phyloP scores from a whole-genome alignment of 2,113 vertebrate species.

The Corvus cornix region DNA sequence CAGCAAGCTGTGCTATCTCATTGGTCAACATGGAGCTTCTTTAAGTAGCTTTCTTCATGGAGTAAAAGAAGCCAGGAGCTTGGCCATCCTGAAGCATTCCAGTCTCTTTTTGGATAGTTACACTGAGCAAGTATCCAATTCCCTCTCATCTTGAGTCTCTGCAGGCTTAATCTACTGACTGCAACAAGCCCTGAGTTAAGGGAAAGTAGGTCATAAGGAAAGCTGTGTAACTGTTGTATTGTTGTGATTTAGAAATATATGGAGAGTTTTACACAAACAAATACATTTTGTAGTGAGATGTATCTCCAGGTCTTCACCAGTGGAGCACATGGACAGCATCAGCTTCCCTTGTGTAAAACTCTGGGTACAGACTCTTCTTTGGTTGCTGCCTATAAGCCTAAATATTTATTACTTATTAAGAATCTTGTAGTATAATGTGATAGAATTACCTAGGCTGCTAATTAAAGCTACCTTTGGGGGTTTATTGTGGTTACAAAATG shows the following conservation, averaged over 20 bases:
- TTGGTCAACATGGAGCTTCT: slow-evolving; percentile 90
- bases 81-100: slow-evolving; percentile 88
- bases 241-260: background rate
- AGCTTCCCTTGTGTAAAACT: background rate
- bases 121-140: slow-evolving; percentile 81
- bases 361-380: background rate
- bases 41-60: slow-evolving; percentile 87
- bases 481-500: background rate
- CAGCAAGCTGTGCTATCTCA: slow-evolving; percentile 89
- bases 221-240: slow-evolving; percentile 9
- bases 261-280: background rate
- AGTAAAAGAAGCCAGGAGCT: slow-evolving; percentile 80
- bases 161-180: slow-evolving; percentile 31
- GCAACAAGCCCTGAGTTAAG: slow-evolving; percentile 35
- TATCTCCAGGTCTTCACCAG: background rate
- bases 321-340: background rate
- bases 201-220: slow-evolving; percentile 38
- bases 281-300: background rate
- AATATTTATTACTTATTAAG: background rate
- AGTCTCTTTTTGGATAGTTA: slow-evolving; percentile 89
- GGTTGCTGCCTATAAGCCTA: background rate
- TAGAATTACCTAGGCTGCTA: background rate
- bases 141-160: slow-evolving; percentile 48
- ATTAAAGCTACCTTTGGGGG: background rate
- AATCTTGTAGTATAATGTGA: background rate